Percentiles rank a stretch among this genome's conserved stretches.
Conservation (phyloP, 1,140 invertebrate genomes). For the Zaprionus vittiger region DNA sequence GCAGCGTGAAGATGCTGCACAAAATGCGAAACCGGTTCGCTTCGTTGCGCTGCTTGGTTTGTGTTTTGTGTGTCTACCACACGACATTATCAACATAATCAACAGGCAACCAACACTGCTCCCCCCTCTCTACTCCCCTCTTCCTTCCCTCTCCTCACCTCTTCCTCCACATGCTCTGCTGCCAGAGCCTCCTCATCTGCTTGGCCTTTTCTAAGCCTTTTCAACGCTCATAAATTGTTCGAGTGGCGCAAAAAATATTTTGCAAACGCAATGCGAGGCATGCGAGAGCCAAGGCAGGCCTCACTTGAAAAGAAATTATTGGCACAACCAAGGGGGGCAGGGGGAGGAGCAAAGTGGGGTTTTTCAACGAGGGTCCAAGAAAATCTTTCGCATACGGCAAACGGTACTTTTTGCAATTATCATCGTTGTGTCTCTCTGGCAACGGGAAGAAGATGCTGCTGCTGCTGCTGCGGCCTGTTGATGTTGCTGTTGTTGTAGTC, state of each 20-base stretch:
- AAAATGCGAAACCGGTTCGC: slow-evolving; percentile 54
- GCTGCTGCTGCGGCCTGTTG: slow-evolving; percentile 6
- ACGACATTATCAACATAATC: slow-evolving; percentile 81
- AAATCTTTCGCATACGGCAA: slow-evolving; percentile 76
- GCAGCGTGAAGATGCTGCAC: slow-evolving; percentile 37
- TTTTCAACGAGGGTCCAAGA: slow-evolving; percentile 27
- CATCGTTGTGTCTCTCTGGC: slow-evolving; percentile 69
- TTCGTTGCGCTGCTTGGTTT: slow-evolving; percentile 20
- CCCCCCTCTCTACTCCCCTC: background rate
- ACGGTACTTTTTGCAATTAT: slow-evolving; percentile 82
- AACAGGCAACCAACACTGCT: slow-evolving; percentile 46
- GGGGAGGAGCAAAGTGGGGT: background rate
- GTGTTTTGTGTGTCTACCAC: slow-evolving; percentile 33
- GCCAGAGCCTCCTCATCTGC: background rate
- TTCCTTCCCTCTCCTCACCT: background rate
- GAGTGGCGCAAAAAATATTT: slow-evolving; percentile 73
- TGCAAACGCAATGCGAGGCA: slow-evolving; percentile 74
- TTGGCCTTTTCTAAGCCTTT: slow-evolving; percentile 65
- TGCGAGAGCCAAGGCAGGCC: slow-evolving; percentile 29
- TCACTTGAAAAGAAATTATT: slow-evolving; percentile 49
- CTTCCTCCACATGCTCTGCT: too few relatives aligned
- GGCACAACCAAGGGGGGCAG: background rate
- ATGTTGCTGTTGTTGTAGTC: slow-evolving; percentile 22
- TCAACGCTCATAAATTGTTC: slow-evolving; percentile 80
- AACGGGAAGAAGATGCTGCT: slow-evolving; percentile 31